Conservation (phyloP, 2,888 invertebrate genomes). For the Eurois occulta region DNA sequence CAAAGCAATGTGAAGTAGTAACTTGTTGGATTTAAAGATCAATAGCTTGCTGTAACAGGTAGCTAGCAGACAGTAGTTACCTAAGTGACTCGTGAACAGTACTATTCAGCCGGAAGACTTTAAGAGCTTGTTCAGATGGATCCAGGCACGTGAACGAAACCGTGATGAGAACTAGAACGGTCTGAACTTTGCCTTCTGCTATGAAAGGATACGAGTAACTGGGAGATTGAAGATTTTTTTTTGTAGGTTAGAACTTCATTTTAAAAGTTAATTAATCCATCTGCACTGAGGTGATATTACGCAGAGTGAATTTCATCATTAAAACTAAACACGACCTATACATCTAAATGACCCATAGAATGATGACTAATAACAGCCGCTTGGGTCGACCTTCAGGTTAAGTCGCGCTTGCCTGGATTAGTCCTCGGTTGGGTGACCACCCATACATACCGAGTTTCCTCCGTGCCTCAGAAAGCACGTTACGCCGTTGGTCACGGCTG, state of each 20-base stretch:
- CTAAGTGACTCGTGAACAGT: constrained; percentile 7
- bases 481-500: too few species aligned
- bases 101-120: not conserved
- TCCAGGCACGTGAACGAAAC: constrained; percentile 2
- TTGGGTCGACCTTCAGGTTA: too few species aligned
- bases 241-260: not conserved
- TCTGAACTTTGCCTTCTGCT: constrained; percentile 2
- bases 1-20: constrained; percentile 23
- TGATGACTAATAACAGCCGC: too few species aligned
- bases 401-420: too few species aligned
- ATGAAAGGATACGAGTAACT: not conserved
- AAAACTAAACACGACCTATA: too few species aligned
- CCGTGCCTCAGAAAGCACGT: too few species aligned
- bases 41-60: constrained; percentile 35
- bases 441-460: too few species aligned
- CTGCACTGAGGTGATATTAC: too few species aligned
- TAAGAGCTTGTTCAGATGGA: constrained; percentile 25
- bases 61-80: not conserved
- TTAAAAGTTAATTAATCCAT: not conserved
- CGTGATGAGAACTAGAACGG: not conserved
- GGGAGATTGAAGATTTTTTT: not conserved
- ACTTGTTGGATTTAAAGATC: constrained; percentile 39
- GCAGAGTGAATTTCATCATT: too few species aligned
- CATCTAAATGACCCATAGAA: too few species aligned
- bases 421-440: too few species aligned